Evolutionary conservation across 2,888 invertebrate species (phyloP).

Genomic region (Spialia ferax): DNA sequence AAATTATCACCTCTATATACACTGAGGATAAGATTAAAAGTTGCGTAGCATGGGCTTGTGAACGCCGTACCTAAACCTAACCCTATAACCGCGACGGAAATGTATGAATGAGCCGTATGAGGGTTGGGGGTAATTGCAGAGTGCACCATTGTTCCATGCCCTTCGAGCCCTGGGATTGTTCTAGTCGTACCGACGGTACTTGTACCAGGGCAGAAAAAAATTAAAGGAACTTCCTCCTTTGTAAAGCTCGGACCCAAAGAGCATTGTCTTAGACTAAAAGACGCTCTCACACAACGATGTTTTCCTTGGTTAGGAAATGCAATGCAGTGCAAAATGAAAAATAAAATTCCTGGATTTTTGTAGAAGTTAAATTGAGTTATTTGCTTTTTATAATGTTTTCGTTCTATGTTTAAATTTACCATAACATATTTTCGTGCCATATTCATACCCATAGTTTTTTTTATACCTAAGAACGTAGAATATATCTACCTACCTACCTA

Average conservation of each 20-base stretch:
- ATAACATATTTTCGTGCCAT: not conserved
- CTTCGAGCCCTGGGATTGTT: slow-evolving; percentile 46
- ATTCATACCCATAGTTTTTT: no score
- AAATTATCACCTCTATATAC: not conserved
- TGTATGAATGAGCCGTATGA: slow-evolving; percentile 48
- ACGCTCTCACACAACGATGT: slow-evolving; percentile 32
- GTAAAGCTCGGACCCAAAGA: slow-evolving; percentile 31
- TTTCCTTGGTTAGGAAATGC: slow-evolving; percentile 30
- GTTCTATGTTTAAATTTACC: not conserved
- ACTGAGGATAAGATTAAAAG: not conserved
- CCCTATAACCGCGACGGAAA: slow-evolving; percentile 36
- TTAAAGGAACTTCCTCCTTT: slow-evolving; percentile 35
- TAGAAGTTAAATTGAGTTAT: slow-evolving; percentile 2
- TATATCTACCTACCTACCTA: no score
- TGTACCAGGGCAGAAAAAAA: slow-evolving; percentile 30
- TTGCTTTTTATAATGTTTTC: not conserved
- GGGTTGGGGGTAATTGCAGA: slow-evolving; percentile 73
- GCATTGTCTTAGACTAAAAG: slow-evolving; percentile 35
- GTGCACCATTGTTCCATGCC: slow-evolving; percentile 73
- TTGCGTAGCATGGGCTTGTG: not conserved
- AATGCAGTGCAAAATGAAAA: slow-evolving; percentile 21
- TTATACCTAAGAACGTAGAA: no score
- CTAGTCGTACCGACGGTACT: slow-evolving; percentile 12
- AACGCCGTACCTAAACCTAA: slow-evolving; percentile 6
- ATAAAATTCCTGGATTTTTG: not conserved